A percentile compares a stretch with the other conserved stretches of the same genome.
Conservation (phyloP, 2,888 invertebrate species). For the Oasisia sp. region DNA sequence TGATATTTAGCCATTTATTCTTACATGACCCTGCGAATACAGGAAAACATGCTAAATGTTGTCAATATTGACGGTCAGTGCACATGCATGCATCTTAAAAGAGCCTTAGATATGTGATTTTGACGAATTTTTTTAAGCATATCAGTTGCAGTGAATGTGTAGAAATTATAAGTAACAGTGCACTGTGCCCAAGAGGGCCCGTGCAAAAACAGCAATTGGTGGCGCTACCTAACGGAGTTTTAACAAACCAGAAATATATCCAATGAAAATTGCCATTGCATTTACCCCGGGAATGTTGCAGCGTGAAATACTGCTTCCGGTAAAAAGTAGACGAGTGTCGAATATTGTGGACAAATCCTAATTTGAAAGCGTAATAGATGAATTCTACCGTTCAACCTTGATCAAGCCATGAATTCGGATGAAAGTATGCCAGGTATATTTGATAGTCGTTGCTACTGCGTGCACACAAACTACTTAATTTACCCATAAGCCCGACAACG, state of each 20-base stretch:
- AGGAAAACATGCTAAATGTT: too few species aligned
- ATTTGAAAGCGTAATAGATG: background rate
- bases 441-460: background rate
- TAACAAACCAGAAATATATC: background rate
- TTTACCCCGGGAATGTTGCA: background rate
- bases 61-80: too few species aligned
- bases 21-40: too few species aligned
- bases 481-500: background rate
- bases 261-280: background rate
- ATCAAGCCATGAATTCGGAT: background rate
- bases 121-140: too few species aligned
- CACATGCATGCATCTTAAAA: too few species aligned
- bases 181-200: too few species aligned
- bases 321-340: background rate
- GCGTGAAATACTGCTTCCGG: background rate
- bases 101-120: too few species aligned
- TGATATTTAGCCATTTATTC: too few species aligned
- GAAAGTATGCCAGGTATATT: slow-evolving; percentile 13
- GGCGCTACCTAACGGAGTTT: too few species aligned
- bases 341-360: background rate
- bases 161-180: too few species aligned
- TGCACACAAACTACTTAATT: background rate
- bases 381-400: background rate
- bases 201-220: too few species aligned
- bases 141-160: too few species aligned